Evolutionary conservation across 2,797 vertebrate genomes (phyloP), one percentile per base, ranked within the genome.

Genomic region (Malurus splendens): DNA sequence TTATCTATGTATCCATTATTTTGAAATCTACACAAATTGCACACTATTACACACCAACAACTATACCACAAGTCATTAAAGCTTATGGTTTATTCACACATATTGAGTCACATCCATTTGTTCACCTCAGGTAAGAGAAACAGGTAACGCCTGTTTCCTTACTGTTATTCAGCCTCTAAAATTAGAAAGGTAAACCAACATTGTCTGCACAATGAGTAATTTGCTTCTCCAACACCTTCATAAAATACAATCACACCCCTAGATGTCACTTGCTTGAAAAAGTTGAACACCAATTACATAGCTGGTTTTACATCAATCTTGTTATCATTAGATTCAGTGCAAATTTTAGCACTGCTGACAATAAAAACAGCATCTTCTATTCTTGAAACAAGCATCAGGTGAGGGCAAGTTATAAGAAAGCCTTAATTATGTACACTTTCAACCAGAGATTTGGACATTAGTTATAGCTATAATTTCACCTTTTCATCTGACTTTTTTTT

Each of bases 231-330:
- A 56, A 59, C 55, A 78, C 25, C 59, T 75, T 74, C 52, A 84
- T 52, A 74, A 71, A 84, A 82, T 2, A 72, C 9, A 32, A 42
- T 82, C 32, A 55, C 33, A 62, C 23, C 32, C 45, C 36, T 52
- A 41, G 18, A 68, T 78, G 54, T 28, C 62, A 72, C 32, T 59
- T 47, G 7, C 41, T 59, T 71, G 39, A 36, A 79, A 64, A 79
- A 85, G 25, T 1, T 51, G 22, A 25, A 12, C 0, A 0, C n/a
- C 33, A 80, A 59, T 51, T n/a, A n/a, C 22, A 50, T 0, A 64
- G 36, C 8, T 5, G 1, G 4, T 41, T 50, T 22, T 52, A 15
- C 52, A 66, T 66, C 38, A 55, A 41, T 18, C 59, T 59, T 50
- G 28, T 38, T 83, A 62, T 81, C 18, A 22, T 30, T 54, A 39